Base-by-base conservation (phyloP, 2,113 vertebrate species). In the Electrona antarctica region DNA sequence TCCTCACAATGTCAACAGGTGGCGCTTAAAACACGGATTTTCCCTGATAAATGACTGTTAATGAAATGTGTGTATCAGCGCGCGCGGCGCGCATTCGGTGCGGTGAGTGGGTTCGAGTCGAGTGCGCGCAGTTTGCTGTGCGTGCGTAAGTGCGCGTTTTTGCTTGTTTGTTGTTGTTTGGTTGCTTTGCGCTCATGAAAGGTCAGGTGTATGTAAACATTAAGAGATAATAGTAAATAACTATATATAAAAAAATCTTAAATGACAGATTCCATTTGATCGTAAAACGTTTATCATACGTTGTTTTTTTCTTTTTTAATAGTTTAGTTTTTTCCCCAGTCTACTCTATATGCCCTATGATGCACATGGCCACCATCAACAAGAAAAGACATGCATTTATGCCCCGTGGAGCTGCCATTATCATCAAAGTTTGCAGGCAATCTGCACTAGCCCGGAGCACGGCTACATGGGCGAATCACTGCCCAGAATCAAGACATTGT, bases 401-500 rank as follows among this genome's bases (percentile, higher is more conserved):
- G 76, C 77, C 70, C 74, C 50, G 73, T 47, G 71, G 76, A 50
- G 74, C 83, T 73, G 85, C 87, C 82, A 65, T 80, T 14, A 83
- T 80, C 83, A 79, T 83, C 87, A 88, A 91, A 91, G 86, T 91
- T 91, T 87, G 48, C 60, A 69, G 15, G 66, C 77, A 28, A 73
- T 85, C 68, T 59, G 66, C 70, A 28, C 68, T 47, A 48, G 69
- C 80, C 85, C 60, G 64, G 58, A 81, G 88, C 89, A 78, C 68
- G 81, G 77, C 81, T 81, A 77, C 60, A 78, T 76, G 84, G 90
- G 78, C 85, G 78, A 76, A 86, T 78, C 85, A 82, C 87, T 79
- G 81, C 86, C 80, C 78, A 78, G 84, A 86, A 88, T 83, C 83
- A 55, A 86, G 88, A 88, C 89, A 83, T 85, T 80, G 85, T 85